These are phyloP conservation scores for mouse (Mus musculus) DNA, from an alignment of 2,113 vertebrate genomes.

Conservation along the genomic window DNA sequence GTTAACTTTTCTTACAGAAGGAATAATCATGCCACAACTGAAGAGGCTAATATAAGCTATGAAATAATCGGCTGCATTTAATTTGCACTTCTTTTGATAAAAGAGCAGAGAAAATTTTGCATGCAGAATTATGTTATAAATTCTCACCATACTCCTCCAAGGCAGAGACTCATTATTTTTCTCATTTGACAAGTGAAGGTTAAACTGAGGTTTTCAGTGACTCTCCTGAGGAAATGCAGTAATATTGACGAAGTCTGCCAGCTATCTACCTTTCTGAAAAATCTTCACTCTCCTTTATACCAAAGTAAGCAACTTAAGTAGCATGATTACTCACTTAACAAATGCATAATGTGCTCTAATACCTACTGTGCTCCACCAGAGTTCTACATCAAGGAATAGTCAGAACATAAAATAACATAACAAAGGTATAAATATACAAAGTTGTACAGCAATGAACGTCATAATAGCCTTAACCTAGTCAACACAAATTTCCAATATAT, in stretches of 20 bases:
- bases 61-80: slow-evolving; percentile 61
- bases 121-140: slow-evolving; percentile 58
- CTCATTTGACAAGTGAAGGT: slow-evolving; percentile 69
- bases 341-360: neutral
- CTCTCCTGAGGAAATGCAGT: slow-evolving; percentile 38
- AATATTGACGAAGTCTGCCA: neutral
- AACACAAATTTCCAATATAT: neutral
- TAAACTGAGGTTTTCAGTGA: slow-evolving; percentile 61
- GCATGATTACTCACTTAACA: neutral
- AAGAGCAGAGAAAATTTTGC: slow-evolving; percentile 30
- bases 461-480: neutral
- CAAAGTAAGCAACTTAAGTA: neutral
- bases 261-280: slow-evolving; percentile 24
- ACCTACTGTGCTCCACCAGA: neutral
- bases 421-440: neutral
- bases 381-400: neutral
- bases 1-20: slow-evolving; percentile 52
- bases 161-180: slow-evolving; percentile 72
- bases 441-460: neutral
- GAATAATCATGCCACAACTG: slow-evolving; percentile 55
- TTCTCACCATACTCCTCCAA: slow-evolving; percentile 49
- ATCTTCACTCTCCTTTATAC: neutral
- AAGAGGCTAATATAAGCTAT: slow-evolving; percentile 67
- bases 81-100: slow-evolving; percentile 63
- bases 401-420: neutral